Evolutionary conservation across 1,140 invertebrate species (phyloP).

Genomic region (Maniola jurtina): DNA sequence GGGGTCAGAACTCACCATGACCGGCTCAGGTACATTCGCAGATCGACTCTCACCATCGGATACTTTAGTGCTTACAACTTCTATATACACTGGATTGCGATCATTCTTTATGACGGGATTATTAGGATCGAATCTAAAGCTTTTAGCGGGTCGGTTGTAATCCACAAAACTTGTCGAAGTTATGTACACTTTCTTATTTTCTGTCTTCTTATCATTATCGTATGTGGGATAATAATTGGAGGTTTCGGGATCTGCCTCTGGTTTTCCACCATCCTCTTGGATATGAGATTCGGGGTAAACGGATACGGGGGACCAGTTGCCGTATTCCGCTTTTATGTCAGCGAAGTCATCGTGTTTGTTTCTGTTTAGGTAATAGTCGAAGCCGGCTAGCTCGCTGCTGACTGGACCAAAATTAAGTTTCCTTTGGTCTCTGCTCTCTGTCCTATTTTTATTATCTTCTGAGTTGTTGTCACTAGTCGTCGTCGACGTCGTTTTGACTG

Average conservation of each 20-base stretch:
- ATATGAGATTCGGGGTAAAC: constrained; percentile 74
- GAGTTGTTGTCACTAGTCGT: constrained; percentile 44
- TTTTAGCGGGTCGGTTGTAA: constrained; percentile 65
- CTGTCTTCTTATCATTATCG: constrained; percentile 66
- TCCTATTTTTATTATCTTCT: constrained; percentile 60
- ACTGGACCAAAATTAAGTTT: constrained; percentile 62
- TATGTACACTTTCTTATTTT: constrained; percentile 75
- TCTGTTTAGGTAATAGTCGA: constrained; percentile 71
- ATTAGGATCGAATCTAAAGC: constrained; percentile 66
- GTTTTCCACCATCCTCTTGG: constrained; percentile 62
- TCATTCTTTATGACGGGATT: constrained; percentile 77
- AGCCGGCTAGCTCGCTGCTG: constrained; percentile 68
- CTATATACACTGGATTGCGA: constrained; percentile 76
- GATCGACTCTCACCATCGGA: constrained; percentile 65
- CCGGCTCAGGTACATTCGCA: constrained; percentile 82
- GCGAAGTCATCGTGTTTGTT: constrained; percentile 70
- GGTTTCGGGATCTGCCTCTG: constrained; percentile 60
- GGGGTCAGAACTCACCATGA: constrained; percentile 82
- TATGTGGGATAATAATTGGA: constrained; percentile 70
- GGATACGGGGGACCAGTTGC: constrained; percentile 77
- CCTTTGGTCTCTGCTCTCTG: constrained; percentile 65
- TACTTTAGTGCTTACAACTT: constrained; percentile 77
- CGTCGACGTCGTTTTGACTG: constrained; percentile 48
- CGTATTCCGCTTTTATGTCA: constrained; percentile 74
- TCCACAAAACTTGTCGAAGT: constrained; percentile 72